These are phyloP conservation scores for Potorous gilbertii DNA, from an alignment of 2,797 vertebrate genomes.

Conservation along the genomic window DNA sequence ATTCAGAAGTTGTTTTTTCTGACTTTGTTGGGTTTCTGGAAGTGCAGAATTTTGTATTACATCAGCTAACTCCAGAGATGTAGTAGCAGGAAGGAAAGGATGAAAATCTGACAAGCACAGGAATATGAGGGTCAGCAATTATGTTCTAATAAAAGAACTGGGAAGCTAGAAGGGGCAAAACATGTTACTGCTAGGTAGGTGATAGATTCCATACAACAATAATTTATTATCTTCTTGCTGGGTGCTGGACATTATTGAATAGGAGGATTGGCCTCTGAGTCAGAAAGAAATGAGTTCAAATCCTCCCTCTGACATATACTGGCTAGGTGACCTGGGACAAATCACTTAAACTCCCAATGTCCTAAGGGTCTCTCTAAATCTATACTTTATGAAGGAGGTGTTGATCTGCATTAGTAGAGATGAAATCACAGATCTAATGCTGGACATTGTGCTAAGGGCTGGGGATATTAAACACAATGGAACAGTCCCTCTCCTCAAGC, in stretches of 20 bases:
- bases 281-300: not conserved
- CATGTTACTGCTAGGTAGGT: not conserved
- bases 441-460: not conserved
- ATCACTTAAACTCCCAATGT: not conserved
- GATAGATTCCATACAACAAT: not conserved
- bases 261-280: not conserved
- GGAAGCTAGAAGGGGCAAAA: not conserved
- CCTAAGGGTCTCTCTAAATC: not conserved
- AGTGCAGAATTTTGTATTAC: slow-evolving; percentile 19
- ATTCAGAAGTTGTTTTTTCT: not conserved
- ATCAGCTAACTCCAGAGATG: slow-evolving; percentile 24
- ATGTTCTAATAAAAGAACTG: slow-evolving; percentile 12
- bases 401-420: not conserved
- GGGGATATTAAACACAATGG: not conserved
- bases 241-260: not conserved
- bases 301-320: not conserved
- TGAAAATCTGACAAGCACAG: not conserved
- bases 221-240: not conserved
- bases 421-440: not conserved
- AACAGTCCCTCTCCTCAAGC: not conserved
- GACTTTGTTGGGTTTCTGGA: slow-evolving; percentile 28
- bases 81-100: slow-evolving; percentile 44
- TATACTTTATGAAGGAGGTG: not conserved
- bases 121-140: slow-evolving; percentile 13
- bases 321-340: not conserved